Evolutionary conservation across 2,113 vertebrate genomes (phyloP), one percentile per base, ranked within the genome.

Genomic region (Pteruthius melanotis): DNA sequence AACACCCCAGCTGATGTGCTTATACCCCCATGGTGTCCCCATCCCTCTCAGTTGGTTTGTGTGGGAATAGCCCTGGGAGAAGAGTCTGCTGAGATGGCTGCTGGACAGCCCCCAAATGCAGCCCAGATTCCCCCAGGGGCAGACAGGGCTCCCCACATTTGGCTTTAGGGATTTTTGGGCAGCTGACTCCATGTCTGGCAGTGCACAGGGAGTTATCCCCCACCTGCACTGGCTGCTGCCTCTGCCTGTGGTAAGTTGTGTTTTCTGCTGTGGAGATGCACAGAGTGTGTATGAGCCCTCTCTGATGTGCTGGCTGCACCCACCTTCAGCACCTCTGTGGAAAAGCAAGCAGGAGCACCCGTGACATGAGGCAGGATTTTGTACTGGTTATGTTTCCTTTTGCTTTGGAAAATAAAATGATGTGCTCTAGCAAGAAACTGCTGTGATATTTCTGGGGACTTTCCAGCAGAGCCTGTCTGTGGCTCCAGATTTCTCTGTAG

Each of bases 171-270:
- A 56, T 79, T 35, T 79, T 35, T 44, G 61, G 39, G 61, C 11
- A 7, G 17, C 39, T 1, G 5, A 1, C 11, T 45, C 23, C 1
- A 0, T 0, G 0, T 8, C 1, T 13, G 42, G 53, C 31, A 23
- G 4, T 13, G 27, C 21, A 8, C 15, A 4, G 42, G 11, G 61
- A 70, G 22, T 30, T 39, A 12, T 4, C 19, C 27, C 35, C 5
- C 18, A 7, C 15, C 53, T 28, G 31, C 6, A 1, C 0, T 28
- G n/a, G 20, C 71, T 28, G 37, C 33, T 75, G 9, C 31, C 47
- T 35, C 42, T 21, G 72, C 71, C 56, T 21, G 14, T 3, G 13
- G 1, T 6, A 7, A 31, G 22, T 8, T 8, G 1, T 5, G 1
- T 71, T 76, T 87, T 83, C 65, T 66, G 35, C 70, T 35, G 35